Percentiles rank a stretch among this genome's conserved stretches.
Evolutionary conservation across 2,888 invertebrate species (phyloP).

Genomic region (Helleia helle): DNA sequence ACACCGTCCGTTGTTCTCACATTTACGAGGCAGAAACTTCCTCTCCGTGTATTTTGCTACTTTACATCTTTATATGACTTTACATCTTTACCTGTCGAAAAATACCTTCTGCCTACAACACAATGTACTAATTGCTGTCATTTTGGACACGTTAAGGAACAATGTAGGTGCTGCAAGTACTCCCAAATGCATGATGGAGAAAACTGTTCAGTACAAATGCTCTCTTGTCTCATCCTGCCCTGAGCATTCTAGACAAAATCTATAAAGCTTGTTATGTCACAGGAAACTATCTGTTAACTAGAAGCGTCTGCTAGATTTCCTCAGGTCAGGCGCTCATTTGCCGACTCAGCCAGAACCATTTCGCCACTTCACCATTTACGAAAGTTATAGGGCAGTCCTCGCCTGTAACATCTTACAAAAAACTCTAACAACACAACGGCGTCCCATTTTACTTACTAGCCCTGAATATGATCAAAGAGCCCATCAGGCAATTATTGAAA

Average conservation of each 20-base stretch:
- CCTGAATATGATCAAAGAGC: too few species aligned
- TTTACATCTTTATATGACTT: too few species aligned
- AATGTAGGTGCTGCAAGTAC: constrained; percentile 20
- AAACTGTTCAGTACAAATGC: constrained; percentile 9
- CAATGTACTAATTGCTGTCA: constrained; percentile 17
- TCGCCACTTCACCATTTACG: too few species aligned
- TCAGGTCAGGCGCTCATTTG: too few species aligned
- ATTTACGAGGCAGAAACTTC: background rate
- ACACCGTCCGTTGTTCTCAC: too few species aligned
- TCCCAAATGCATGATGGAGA: constrained; percentile 15
- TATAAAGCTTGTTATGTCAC: too few species aligned
- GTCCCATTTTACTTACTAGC: too few species aligned
- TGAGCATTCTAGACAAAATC: constrained; percentile 18
- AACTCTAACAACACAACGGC: too few species aligned
- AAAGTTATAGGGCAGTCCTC: too few species aligned
- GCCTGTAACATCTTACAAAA: too few species aligned
- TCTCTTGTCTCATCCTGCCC: constrained; percentile 17
- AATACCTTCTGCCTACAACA: background rate
- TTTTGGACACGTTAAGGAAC: constrained; percentile 22
- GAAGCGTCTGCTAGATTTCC: too few species aligned
- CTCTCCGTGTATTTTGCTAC: background rate
- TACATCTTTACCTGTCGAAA: background rate
- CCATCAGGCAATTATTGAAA: background rate
- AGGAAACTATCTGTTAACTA: constrained; percentile 13
- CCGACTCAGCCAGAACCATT: too few species aligned